Conservation (phyloP, 2,113 vertebrate species). For the Pogona vitticeps region DNA sequence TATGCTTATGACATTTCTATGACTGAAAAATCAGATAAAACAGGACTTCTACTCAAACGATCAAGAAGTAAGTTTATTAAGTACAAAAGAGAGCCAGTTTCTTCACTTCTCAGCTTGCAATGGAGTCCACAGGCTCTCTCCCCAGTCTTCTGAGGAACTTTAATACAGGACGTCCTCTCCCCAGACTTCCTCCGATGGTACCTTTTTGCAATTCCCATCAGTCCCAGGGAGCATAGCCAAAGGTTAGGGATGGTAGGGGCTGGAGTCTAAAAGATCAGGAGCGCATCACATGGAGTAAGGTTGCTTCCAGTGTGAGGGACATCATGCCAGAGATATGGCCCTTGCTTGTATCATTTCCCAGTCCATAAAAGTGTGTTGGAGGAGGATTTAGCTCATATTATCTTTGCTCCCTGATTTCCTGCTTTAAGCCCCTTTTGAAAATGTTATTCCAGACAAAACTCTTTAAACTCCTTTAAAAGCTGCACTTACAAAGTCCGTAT, state of each 20-base stretch:
- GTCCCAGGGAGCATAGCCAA: not conserved
- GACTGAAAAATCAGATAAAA: no score
- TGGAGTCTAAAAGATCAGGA: not conserved
- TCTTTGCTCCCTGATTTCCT: rapidly evolving
- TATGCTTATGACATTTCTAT: no score
- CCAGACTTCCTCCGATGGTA: not conserved
- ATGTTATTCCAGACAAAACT: not conserved
- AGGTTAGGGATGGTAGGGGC: not conserved
- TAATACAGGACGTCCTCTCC: not conserved
- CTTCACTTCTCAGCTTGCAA: not conserved
- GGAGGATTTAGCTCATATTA: not conserved
- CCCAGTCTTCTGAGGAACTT: not conserved
- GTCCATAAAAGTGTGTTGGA: conserved; percentile 1
- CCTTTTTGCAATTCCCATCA: not conserved
- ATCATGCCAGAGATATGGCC: not conserved
- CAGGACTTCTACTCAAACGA: no score
- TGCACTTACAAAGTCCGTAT: conserved; percentile 19
- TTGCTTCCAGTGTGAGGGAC: not conserved
- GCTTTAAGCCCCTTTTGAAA: not conserved
- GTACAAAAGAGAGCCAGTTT: not conserved
- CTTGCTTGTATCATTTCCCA: not conserved
- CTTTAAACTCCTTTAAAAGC: conserved; percentile 7
- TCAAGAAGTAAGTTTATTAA: no score
- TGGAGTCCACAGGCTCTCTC: not conserved
- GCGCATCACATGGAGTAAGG: no score